Evolutionary conservation across 1,140 invertebrate genomes (phyloP).

Genomic region (Drosophila ananassae): DNA sequence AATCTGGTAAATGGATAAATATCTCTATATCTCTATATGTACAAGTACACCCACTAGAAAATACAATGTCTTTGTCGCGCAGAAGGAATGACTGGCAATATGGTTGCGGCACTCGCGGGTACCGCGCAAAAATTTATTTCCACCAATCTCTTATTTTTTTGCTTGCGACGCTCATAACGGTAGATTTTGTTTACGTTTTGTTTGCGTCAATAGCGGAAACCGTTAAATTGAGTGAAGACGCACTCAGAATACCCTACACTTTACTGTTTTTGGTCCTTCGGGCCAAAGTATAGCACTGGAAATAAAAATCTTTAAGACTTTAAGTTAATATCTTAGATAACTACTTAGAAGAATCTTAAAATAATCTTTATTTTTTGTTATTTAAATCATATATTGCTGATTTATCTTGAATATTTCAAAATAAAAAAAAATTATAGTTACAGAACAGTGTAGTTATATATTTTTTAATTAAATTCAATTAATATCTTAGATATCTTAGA

Average conservation of each 20-base stretch:
- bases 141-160: constrained; percentile 20
- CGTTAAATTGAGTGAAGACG: background rate
- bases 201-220: constrained; percentile 35
- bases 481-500: no score
- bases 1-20: constrained; percentile 17
- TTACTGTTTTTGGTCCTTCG: no score
- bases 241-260: constrained; percentile 17
- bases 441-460: no score
- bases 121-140: constrained; percentile 52
- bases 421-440: background rate
- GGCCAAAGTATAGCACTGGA: background rate
- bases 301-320: background rate
- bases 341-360: no score
- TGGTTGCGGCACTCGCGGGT: constrained; percentile 29
- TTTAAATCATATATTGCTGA: background rate
- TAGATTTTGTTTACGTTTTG: constrained; percentile 52
- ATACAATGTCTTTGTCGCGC: constrained; percentile 57
- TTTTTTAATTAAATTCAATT: no score
- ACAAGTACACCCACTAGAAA: constrained; percentile 33
- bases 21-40: constrained; percentile 5
- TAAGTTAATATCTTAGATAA: no score
- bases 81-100: constrained; percentile 58
- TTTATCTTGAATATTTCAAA: constrained; percentile 7
- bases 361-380: no score
- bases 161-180: constrained; percentile 33